A percentile compares a stretch with the other conserved stretches of the same genome.
Conservation (phyloP, 2,888 invertebrate species). For the Abrostola tripartita region DNA sequence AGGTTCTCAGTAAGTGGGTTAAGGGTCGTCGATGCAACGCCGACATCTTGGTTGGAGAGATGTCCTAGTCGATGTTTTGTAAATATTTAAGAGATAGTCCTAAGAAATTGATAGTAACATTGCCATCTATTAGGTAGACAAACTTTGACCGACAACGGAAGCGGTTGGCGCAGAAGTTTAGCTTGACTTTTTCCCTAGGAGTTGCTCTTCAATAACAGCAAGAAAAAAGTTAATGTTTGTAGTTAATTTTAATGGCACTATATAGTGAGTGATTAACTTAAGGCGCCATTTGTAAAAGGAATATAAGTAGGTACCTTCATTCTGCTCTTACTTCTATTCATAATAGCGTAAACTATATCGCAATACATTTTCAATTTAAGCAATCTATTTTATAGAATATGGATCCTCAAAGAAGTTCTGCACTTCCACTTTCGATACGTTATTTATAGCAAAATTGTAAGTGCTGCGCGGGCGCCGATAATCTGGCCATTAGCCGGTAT, state of each 20-base stretch:
- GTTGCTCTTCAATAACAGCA: too few species aligned
- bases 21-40: conserved; percentile 34
- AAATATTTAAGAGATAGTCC: conserved; percentile 22
- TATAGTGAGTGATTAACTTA: too few species aligned
- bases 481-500: conserved; percentile 44
- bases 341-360: not conserved
- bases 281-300: too few species aligned
- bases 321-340: too few species aligned
- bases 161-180: too few species aligned
- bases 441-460: conserved; percentile 53
- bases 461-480: conserved; percentile 51
- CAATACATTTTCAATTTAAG: not conserved
- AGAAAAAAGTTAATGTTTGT: too few species aligned
- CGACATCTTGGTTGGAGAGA: conserved; percentile 37
- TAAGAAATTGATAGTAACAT: conserved; percentile 8
- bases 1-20: conserved; percentile 50
- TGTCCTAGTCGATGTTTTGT: conserved; percentile 44
- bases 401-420: conserved; percentile 24
- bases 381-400: conserved; percentile 2
- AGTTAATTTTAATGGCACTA: too few species aligned
- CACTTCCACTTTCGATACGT: conserved; percentile 39
- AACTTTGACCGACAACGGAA: too few species aligned
- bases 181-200: too few species aligned
- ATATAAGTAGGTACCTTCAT: too few species aligned
- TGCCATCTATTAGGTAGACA: too few species aligned